Evolutionary conservation across 2,888 invertebrate species (phyloP), one percentile per base, ranked within the genome.

Genomic region (Branchellion lobata): DNA sequence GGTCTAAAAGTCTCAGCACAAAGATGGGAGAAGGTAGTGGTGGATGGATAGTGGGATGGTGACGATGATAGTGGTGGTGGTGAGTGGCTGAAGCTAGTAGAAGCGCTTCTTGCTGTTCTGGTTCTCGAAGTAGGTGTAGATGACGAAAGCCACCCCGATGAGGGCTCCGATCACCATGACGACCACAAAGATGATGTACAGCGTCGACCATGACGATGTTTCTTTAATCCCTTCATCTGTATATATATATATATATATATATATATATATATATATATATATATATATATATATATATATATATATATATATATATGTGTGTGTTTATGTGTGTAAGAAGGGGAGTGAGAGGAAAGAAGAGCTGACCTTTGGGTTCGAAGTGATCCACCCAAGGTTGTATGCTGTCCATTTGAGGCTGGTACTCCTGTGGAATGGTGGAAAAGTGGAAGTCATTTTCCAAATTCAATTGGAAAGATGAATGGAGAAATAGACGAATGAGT

Each of bases 21-120:
- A n/a, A n/a, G n/a, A n/a, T n/a, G n/a, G 40, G 40, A 40, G 40
- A 8, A 92, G 40, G 5, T 40, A 14, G 40, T 40, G 40, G 40
- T 5, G 40, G 14, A 14, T 40, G 40, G 40, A 8, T 40, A 14
- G 40, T 40, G 40, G 40, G 40, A 14, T 5, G 40, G 40, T 40
- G 40, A 14, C 5, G 40, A 8, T 40, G 40, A 14, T 40, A 14
- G 40, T 5, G 14, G 40, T 5, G 40, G 8, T 5, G 40, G 5
- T 8, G 40, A 40, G 40, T 5, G 40, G 40, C 40, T 40, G 40
- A 14, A 40, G 14, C 85, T 57, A 57, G 24, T 57, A 57, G 24
- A 57, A 57, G 3, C 61, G 21, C 24, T 57, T 57, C 61, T 57
- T 57, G 61, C 61, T 57, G 61, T n/a, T 57, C 24, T 57, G 61